These are phyloP conservation scores for Lindbergichthys nudifrons DNA, from an alignment of 2,797 vertebrate species.

Conservation along the genomic window DNA sequence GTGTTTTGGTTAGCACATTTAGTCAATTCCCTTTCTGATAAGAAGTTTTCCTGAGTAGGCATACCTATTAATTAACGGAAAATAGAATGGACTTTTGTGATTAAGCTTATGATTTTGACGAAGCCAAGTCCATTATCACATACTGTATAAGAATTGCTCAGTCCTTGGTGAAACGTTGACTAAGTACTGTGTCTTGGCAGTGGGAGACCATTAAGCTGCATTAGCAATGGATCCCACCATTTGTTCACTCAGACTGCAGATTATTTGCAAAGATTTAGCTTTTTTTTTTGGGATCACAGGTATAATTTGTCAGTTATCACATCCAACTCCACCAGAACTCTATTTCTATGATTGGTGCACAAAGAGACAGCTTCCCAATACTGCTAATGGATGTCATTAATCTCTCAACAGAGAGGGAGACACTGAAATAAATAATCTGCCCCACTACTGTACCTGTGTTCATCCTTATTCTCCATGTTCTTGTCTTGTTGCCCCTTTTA, in stretches of 20 bases:
- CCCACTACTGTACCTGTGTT: constrained; percentile 38
- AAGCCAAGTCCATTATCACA: constrained; percentile 5
- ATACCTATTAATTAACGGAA: neutral
- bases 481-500: constrained; percentile 21
- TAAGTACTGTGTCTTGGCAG: constrained; percentile 3
- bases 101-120: neutral
- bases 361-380: constrained; percentile 56
- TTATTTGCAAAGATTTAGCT: constrained; percentile 39
- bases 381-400: constrained; percentile 67
- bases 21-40: neutral
- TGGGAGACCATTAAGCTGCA: constrained; percentile 1
- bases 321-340: constrained; percentile 38
- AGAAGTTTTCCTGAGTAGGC: neutral
- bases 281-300: constrained; percentile 23
- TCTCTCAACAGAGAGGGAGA: constrained; percentile 55
- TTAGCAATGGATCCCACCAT: constrained; percentile 16
- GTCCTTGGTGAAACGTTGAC: constrained; percentile 20
- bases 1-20: neutral
- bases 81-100: neutral
- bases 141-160: neutral
- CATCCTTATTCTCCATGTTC: constrained; percentile 26
- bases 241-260: constrained; percentile 12
- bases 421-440: constrained; percentile 40
- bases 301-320: constrained; percentile 59
- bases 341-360: constrained; percentile 53